Conservation (phyloP, 1,140 invertebrate species). For the Physella acuta region DNA sequence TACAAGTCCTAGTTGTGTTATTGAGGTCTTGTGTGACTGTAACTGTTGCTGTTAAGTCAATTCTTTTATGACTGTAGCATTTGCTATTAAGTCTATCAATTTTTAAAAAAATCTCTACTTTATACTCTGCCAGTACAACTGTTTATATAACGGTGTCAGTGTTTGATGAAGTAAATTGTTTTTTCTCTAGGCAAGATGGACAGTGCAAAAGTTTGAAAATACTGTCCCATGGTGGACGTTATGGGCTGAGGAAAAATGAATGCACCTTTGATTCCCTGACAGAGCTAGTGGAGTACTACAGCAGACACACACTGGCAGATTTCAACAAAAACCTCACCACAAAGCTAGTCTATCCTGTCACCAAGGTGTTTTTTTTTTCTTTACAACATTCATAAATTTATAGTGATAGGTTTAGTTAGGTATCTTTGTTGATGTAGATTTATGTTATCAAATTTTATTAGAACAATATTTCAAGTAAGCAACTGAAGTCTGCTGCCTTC, state of each 20-base stretch:
- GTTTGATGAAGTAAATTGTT: background rate
- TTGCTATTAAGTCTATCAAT: background rate
- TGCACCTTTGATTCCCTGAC: conserved; percentile 16
- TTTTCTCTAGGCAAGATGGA: conserved; percentile 12
- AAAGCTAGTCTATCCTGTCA: conserved; percentile 8
- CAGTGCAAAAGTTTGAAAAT: conserved; percentile 10
- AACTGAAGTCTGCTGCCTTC: too few relatives aligned
- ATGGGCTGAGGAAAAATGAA: conserved; percentile 12
- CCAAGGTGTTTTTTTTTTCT: conserved; percentile 14
- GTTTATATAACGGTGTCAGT: background rate
- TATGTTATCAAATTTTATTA: too few relatives aligned
- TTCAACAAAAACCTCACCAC: conserved; percentile 6
- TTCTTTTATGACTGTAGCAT: background rate
- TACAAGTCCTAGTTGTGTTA: background rate
- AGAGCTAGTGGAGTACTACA: conserved; percentile 4
- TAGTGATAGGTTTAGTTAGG: too few relatives aligned
- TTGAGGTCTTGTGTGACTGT: background rate
- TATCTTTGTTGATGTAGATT: too few relatives aligned
- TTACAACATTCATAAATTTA: too few relatives aligned
- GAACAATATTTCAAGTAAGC: too few relatives aligned
- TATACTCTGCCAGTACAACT: background rate
- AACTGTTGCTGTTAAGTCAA: background rate
- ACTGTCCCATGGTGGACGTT: background rate
- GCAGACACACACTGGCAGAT: background rate
- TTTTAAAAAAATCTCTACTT: background rate